Percentiles rank a stretch among this genome's conserved stretches.
Evolutionary conservation across 1,140 invertebrate genomes (phyloP).

Genomic region (Hormaphis cornu): DNA sequence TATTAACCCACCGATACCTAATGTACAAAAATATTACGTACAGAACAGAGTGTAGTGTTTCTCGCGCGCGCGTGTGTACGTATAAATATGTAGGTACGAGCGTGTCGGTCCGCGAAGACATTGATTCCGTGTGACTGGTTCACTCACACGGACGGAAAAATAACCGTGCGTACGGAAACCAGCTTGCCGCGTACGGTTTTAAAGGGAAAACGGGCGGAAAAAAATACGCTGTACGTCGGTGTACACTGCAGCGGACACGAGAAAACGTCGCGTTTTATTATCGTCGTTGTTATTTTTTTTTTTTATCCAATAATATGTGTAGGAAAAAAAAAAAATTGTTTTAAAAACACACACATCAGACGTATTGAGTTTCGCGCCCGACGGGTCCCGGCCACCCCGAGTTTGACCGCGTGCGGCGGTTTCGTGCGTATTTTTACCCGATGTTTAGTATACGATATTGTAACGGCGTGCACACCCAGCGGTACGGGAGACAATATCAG

Average conservation of each 20-base stretch:
- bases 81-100: not conserved
- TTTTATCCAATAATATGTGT: no score
- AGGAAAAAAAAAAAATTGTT: no score
- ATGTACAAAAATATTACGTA: no score
- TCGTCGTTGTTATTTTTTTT: constrained; percentile 3
- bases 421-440: constrained; percentile 8
- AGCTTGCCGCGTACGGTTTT: constrained; percentile 24
- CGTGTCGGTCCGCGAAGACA: constrained; percentile 8
- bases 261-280: constrained; percentile 8
- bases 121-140: constrained; percentile 31
- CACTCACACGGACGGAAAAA: constrained; percentile 31
- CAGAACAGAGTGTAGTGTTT: constrained; percentile 30
- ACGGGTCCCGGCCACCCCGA: constrained; percentile 19
- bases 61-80: not conserved
- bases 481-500: constrained; percentile 12
- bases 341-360: constrained; percentile 15
- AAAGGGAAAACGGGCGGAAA: constrained; percentile 31
- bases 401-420: not conserved
- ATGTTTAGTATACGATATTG: no score
- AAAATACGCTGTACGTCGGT: not conserved
- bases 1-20: no score
- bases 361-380: constrained; percentile 25
- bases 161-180: constrained; percentile 24
- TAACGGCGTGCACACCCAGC: no score
- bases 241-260: not conserved